Evolutionary conservation across 2,797 vertebrate genomes (phyloP), one percentile per base, ranked within the genome.

Genomic region (Hozukius guyotensis): DNA sequence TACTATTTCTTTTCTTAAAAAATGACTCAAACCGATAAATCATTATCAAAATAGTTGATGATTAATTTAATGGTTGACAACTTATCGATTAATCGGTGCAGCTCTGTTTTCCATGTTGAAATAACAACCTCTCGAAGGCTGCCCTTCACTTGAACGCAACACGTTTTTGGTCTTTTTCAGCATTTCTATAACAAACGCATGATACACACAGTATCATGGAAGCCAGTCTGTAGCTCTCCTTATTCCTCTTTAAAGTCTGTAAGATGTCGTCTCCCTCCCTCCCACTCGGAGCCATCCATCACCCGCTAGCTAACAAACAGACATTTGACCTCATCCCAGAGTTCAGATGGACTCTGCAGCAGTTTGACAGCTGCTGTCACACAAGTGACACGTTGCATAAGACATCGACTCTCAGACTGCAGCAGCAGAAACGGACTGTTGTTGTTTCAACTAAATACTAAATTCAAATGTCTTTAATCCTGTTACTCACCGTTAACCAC

Each of bases 291-390:
- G 12, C 29, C 9, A n/a, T 74, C 55, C 46, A 8, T 80, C 59
- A 56, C 8, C n/a, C 6, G 3, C 34, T 2, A 7, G 24, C 29
- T 25, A 11, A 55, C 5, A 14, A 62, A 53, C 3, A 10, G 27
- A 62, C 3, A 1, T 62, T 56, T 80, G 74, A 64, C 46, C n/a
- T 72, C 0, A 3, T 77, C 13, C 31, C 69, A 56, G 56, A 85
- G 53, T 57, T 81, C 77, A 69, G 38, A 11, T 32, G 29, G 36
- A 63, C 72, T 66, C 34, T 42, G 63, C 62, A 46, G 64, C 18
- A 6, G 14, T 63, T 63, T 56, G 52, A 55, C 69, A 8, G 64
- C 34, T 8, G 46, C 70, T 59, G 36, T 78, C 73, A 71, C 13
- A 31, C 24, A 14, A 29, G 49, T 4, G 49, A 57, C 4, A 34